A percentile compares a stretch with the other conserved stretches of the same genome.
Evolutionary conservation across 1,140 invertebrate species (phyloP).

Genomic region (Trissolcus basalis): DNA sequence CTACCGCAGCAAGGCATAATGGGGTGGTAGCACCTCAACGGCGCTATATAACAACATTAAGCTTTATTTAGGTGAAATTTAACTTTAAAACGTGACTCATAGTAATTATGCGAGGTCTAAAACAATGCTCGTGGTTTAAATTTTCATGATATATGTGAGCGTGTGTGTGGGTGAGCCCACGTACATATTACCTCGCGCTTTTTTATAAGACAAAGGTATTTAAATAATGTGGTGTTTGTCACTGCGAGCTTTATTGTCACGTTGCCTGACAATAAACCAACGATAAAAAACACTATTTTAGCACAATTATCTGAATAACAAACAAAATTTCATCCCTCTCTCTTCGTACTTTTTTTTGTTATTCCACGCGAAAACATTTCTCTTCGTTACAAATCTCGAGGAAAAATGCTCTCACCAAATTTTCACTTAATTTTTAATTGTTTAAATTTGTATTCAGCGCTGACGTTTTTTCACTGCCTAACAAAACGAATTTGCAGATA

Average conservation of each 20-base stretch:
- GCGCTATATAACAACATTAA: conserved; percentile 75
- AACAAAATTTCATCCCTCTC: too few species aligned
- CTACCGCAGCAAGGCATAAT: conserved; percentile 66
- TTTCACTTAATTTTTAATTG: too few species aligned
- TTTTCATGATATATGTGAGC: conserved; percentile 68
- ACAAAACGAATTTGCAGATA: too few species aligned
- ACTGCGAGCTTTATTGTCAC: conserved; percentile 54
- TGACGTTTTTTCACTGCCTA: too few species aligned
- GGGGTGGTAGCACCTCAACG: conserved; percentile 58
- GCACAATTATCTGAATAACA: too few species aligned
- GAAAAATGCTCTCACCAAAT: too few species aligned
- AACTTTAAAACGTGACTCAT: conserved; percentile 75
- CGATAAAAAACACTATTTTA: too few species aligned
- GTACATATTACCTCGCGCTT: conserved; percentile 50
- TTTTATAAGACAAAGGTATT: conserved; percentile 59
- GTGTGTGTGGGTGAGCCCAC: conserved; percentile 26
- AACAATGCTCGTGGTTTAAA: conserved; percentile 73
- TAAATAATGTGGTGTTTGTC: conserved; percentile 57
- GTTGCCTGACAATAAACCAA: conserved; percentile 5
- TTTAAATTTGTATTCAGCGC: too few species aligned
- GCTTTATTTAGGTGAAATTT: conserved; percentile 76
- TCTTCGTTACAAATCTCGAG: too few species aligned
- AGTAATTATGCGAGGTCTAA: conserved; percentile 75
- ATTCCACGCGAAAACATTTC: too few species aligned
- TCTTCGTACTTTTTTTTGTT: too few species aligned